These are phyloP conservation scores for Nasonia giraulti DNA, from an alignment of 1,140 invertebrate genomes.

Conservation along the genomic window DNA sequence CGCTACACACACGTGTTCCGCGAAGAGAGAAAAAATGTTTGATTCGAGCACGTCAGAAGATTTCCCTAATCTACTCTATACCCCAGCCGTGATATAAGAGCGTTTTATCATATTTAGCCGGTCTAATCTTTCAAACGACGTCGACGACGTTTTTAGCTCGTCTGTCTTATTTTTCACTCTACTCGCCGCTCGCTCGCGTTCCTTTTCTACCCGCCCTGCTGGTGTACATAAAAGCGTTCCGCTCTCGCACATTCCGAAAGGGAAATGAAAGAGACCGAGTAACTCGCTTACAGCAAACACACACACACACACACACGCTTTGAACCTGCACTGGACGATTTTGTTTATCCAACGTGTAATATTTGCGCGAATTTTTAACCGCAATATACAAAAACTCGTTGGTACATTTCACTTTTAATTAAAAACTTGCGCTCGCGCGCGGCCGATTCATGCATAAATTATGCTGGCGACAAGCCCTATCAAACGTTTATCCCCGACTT, in stretches of 20 bases:
- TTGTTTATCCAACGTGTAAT: neutral
- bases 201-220: neutral
- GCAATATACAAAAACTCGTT: no score
- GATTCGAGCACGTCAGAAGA: neutral
- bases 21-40: neutral
- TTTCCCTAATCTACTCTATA: neutral
- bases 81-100: neutral
- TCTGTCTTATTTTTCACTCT: slow-evolving; percentile 18
- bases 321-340: no score
- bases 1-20: neutral
- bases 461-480: no score
- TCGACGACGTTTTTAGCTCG: slow-evolving; percentile 16
- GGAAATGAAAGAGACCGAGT: slow-evolving; percentile 1
- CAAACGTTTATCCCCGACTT: no score
- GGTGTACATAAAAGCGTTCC: neutral
- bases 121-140: slow-evolving; percentile 21
- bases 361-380: no score
- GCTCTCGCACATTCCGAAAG: neutral
- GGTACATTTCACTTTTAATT: no score
- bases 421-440: no score
- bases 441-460: no score
- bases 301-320: no score
- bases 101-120: neutral
- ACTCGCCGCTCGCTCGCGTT: no score
- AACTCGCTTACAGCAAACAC: no score